Evolutionary conservation across 1,140 invertebrate genomes (phyloP).

Genomic region (Drosophila sp.): DNA sequence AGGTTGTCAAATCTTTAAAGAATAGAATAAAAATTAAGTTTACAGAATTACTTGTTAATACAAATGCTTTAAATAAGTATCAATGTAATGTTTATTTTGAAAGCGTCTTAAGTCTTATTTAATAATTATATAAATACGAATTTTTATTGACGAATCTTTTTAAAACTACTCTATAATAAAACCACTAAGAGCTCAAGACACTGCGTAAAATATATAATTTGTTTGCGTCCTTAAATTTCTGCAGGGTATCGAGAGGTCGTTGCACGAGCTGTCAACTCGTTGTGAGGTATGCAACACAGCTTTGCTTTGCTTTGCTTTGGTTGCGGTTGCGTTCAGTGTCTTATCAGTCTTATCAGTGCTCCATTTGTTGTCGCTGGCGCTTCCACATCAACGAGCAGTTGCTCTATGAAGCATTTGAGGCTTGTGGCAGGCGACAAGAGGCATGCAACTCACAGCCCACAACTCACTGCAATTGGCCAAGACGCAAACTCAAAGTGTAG

Average conservation of each 20-base stretch:
- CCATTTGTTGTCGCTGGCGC: slow-evolving; percentile 44
- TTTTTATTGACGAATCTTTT: no score
- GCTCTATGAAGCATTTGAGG: slow-evolving; percentile 3
- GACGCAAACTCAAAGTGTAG: slow-evolving; percentile 3
- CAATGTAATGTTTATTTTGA: no score
- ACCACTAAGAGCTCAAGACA: no score
- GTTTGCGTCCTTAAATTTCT: neutral
- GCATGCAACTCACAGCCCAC: slow-evolving; percentile 35
- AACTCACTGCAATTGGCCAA: slow-evolving; percentile 46
- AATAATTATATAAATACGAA: no score
- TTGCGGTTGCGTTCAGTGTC: slow-evolving; percentile 22
- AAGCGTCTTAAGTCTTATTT: no score
- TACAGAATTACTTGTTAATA: no score
- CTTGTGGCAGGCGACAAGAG: slow-evolving; percentile 7
- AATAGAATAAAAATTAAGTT: no score
- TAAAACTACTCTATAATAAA: no score
- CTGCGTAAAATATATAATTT: no score
- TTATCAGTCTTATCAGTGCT: slow-evolving; percentile 56
- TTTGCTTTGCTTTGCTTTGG: slow-evolving; percentile 13
- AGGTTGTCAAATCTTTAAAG: no score
- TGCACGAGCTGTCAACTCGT: neutral
- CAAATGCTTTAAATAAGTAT: no score
- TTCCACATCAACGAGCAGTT: slow-evolving; percentile 47
- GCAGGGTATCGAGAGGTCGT: neutral
- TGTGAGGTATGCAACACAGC: slow-evolving; percentile 18